Evolutionary conservation across 53 echinoderm and acorn worm genomes (phyloP), one percentile per base, ranked within the genome.

Genomic region (Echinometra lucunter): DNA sequence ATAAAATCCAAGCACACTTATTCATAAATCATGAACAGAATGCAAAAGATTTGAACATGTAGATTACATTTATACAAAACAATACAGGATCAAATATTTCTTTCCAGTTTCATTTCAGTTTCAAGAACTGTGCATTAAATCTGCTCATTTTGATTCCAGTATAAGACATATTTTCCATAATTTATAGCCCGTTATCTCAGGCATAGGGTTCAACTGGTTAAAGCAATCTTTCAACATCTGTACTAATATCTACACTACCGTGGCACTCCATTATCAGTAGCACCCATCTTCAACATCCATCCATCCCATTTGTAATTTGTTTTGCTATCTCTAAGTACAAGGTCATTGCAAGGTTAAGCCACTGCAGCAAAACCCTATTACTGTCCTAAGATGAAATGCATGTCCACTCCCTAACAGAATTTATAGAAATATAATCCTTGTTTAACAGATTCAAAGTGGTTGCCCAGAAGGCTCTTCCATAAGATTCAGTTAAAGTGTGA

Each of bases 401-500:
- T 45, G 82, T 82, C 82, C 82, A 23, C 45, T 44, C 44, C 49
- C 85, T 85, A 85, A 85, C 49, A 49, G n/a, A 85, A 85, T 85
- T 85, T 53, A 53, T 10, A 85, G 85, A 49, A 85, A 85, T 85
- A n/a, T 49, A 85, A 85, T 85, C 85, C 85, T 85, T 49, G 85
- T 30, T 85, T 85, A 49, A 49, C 10, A 85, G 85, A n/a, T 49
- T 85, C 37, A 85, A 49, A 85, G 85, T 85, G 85, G 45, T 85
- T 49, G 45, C 85, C 85, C 49, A 4, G 49, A 47, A 85, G 85
- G 85, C 85, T 85, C 85, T 85, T 45, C 49, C 78, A 63, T 63
- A 63, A 21, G 63, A 63, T 0, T 21, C 42, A 38, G 19, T 35
- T 3, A 34, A 38, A 38, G 38, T 1, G 85, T 47, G 85, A 10